Evolutionary conservation across 2,888 invertebrate species (phyloP).

Genomic region (Hermaeophaga mercurialis): DNA sequence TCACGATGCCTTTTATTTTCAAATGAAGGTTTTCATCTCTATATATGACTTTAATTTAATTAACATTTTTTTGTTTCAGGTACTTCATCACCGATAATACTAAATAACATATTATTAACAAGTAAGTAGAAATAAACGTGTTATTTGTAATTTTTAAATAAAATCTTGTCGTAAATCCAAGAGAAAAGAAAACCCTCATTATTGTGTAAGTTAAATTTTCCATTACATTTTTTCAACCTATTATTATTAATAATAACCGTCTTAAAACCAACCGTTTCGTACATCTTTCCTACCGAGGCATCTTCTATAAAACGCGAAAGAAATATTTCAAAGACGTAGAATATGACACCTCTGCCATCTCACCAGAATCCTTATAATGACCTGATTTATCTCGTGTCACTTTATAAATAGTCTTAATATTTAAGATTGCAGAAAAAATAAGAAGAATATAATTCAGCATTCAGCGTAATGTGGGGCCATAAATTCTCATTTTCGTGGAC

Average conservation of each 20-base stretch:
- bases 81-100: neutral
- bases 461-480: slow-evolving; percentile 26
- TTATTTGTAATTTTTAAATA: too few species aligned
- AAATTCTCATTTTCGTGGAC: slow-evolving; percentile 33
- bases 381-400: slow-evolving; percentile 28
- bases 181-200: too few species aligned
- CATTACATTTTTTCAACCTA: neutral
- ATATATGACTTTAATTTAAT: too few species aligned
- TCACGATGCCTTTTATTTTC: too few species aligned
- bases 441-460: slow-evolving; percentile 28
- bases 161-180: too few species aligned
- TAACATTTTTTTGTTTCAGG: too few species aligned
- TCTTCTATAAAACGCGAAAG: slow-evolving; percentile 14
- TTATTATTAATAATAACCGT: neutral
- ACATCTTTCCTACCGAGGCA: slow-evolving; percentile 4
- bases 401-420: slow-evolving; percentile 32
- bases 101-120: too few species aligned
- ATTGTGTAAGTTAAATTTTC: too few species aligned
- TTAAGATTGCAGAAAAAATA: slow-evolving; percentile 26
- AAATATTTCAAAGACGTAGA: slow-evolving; percentile 19
- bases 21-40: too few species aligned
- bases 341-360: slow-evolving; percentile 25
- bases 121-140: too few species aligned
- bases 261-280: slow-evolving; percentile 10
- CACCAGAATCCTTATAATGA: slow-evolving; percentile 22